Base-by-base conservation (phyloP, 2,113 vertebrate genomes). In the Thunnus thynnus region DNA sequence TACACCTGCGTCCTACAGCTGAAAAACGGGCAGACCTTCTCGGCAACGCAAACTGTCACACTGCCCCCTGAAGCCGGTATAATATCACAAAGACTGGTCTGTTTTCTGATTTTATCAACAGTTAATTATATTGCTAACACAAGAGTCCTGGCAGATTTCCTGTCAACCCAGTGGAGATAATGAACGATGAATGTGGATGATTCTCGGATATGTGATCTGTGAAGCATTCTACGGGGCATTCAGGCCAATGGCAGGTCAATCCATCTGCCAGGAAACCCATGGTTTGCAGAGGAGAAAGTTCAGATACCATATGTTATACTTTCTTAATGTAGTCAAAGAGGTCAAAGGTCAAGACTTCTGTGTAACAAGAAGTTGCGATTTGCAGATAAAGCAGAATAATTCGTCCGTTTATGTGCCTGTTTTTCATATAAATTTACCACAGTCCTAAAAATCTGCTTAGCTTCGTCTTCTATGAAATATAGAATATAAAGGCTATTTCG, bases 1-100 rank as follows among this genome's bases (percentile, higher is more conserved):
- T 96, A 96, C 88, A 93, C 88, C 88, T 96, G 95, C 74, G 81
- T 58, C 46, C 44, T 96, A 2, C 46, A 68, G 60, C 86, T 96
- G 58, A 77, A 67, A 36, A 94, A 91, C 6, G 88, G 91, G 13
- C 74, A 87, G 76, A 85, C 70, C 3, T 51, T 93, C 69, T n/a
- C 18, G 36, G 90, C 82, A 10, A 74, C 75, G 0, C 47, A 92
- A 64, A 61, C 65, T 6, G 76, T 94, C 58, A 55, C 18, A 30
- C 76, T 90, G 85, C 70, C 90, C 32, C 17, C 57, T 56, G 13
- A 72, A 77, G 79, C 32, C 89, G 67, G 72, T 13, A 55, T 46
- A 36, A 18, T 64, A 63, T 54, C 36, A 71, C 20, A 55, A 70
- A 75, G 7, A 58, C 44, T 41, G 9, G 6, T 78, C 32, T 72